Percentiles rank a stretch among this genome's conserved stretches.
Evolutionary conservation across 2,797 vertebrate genomes (phyloP).

Genomic region (Crenichthys baileyi): DNA sequence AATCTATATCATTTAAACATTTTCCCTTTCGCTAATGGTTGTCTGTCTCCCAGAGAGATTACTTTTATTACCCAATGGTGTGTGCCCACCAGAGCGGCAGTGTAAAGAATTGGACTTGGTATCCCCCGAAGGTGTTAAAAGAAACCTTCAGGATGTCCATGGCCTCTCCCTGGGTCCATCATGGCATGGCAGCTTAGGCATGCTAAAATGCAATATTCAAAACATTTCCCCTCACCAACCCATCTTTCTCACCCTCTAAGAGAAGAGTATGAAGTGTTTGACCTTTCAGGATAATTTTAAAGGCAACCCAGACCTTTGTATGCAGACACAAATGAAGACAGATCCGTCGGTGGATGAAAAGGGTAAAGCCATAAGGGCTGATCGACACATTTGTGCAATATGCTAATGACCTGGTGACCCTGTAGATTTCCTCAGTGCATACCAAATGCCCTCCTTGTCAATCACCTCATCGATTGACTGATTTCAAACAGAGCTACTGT

Average conservation of each 20-base stretch:
- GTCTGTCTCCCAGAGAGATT: slow-evolving; percentile 38
- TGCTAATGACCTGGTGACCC: slow-evolving; percentile 76
- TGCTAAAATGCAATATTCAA: slow-evolving; percentile 77
- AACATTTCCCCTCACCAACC: slow-evolving; percentile 58
- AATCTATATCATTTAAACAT: not conserved
- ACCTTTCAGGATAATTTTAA: slow-evolving; percentile 84
- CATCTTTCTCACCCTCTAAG: slow-evolving; percentile 64
- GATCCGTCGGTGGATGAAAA: slow-evolving; percentile 81
- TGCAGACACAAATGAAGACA: slow-evolving; percentile 83
- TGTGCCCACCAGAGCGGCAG: slow-evolving; percentile 25
- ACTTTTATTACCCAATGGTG: slow-evolving; percentile 40
- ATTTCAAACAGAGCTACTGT: slow-evolving; percentile 61
- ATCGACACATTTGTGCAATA: slow-evolving; percentile 79
- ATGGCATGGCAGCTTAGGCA: slow-evolving; percentile 62
- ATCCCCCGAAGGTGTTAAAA: slow-evolving; percentile 54
- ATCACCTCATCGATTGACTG: slow-evolving; percentile 70
- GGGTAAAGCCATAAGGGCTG: slow-evolving; percentile 77
- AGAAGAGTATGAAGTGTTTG: slow-evolving; percentile 77
- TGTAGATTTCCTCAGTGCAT: slow-evolving; percentile 65
- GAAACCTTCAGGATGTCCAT: slow-evolving; percentile 57
- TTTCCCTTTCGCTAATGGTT: not conserved
- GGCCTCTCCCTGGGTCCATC: slow-evolving; percentile 43
- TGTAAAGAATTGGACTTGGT: slow-evolving; percentile 40
- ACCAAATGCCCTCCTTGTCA: slow-evolving; percentile 72
- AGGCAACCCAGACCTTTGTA: slow-evolving; percentile 82